A percentile compares a stretch with the other conserved stretches of the same genome.
These are phyloP conservation scores for Strigamia maritima DNA, from an alignment of 2,888 invertebrate species.

Conservation along the genomic window DNA sequence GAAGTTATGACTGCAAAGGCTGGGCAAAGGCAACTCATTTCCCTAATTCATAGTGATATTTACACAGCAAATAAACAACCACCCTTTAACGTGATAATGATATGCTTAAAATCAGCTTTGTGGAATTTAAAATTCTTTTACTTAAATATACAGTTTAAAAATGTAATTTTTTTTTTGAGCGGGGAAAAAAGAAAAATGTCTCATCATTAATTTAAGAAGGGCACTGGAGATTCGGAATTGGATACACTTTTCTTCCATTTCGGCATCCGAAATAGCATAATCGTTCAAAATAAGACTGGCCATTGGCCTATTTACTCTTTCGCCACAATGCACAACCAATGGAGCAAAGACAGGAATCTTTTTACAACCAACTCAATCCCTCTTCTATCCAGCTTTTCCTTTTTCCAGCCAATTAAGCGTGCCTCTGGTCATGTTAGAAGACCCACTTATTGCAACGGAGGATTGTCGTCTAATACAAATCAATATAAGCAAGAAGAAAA, in stretches of 20 bases:
- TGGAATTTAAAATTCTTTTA: background rate
- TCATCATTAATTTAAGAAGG: background rate
- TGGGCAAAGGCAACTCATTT: background rate
- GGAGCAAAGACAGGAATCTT: constrained; percentile 4
- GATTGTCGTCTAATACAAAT: constrained; percentile 23
- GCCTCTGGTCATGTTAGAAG: constrained; percentile 20
- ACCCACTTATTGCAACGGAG: constrained; percentile 18
- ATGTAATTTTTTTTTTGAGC: background rate
- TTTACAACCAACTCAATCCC: constrained; percentile 19
- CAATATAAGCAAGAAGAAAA: constrained; percentile 19
- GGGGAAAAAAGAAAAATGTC: no score
- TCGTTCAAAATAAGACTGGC: constrained; percentile 14
- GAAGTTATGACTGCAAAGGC: background rate
- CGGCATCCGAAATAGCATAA: background rate
- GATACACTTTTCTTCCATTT: background rate
- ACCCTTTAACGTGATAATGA: background rate
- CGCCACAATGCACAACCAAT: constrained; percentile 11
- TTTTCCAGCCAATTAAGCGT: constrained; percentile 20
- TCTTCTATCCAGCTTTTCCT: background rate
- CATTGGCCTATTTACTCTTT: background rate
- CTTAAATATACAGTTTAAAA: background rate
- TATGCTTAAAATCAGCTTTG: background rate
- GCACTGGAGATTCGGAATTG: background rate
- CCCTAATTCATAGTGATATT: constrained; percentile 1
- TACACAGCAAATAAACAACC: background rate